Conservation (phyloP, 2,113 vertebrate species). For the Cyphomyrus discorhynchus region DNA sequence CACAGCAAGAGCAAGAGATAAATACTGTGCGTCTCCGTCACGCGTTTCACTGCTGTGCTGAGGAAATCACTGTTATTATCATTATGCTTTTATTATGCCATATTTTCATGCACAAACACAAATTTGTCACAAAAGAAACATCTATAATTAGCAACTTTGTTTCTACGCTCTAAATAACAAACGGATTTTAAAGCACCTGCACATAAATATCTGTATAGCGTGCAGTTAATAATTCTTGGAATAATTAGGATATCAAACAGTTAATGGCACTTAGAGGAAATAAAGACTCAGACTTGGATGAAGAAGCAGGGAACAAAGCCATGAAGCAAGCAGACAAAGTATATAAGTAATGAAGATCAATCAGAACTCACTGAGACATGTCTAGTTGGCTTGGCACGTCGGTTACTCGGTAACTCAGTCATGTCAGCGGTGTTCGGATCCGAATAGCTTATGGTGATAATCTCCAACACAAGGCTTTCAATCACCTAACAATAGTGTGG, state of each 20-base stretch:
- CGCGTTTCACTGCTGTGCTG: neutral
- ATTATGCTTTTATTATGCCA: neutral
- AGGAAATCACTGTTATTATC: neutral
- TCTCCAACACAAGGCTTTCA: neutral
- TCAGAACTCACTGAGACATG: neutral
- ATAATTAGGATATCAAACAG: neutral
- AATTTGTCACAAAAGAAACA: neutral
- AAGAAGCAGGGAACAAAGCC: neutral
- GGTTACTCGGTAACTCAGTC: neutral
- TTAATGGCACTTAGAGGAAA: neutral
- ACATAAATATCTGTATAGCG: neutral
- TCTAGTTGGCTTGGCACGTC: neutral
- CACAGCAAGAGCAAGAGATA: neutral
- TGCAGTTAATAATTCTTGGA: neutral
- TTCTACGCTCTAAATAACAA: neutral
- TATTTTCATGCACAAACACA: neutral
- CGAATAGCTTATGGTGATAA: neutral
- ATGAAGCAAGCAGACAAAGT: neutral
- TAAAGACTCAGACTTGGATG: neutral
- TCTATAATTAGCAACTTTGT: neutral
- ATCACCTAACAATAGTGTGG: constrained; percentile 25
- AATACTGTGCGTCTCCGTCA: neutral
- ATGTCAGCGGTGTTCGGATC: neutral
- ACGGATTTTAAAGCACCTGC: neutral
- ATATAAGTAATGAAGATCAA: neutral